Conservation (phyloP, 2,797 vertebrate species). For the Kryptopterus vitreolus region DNA sequence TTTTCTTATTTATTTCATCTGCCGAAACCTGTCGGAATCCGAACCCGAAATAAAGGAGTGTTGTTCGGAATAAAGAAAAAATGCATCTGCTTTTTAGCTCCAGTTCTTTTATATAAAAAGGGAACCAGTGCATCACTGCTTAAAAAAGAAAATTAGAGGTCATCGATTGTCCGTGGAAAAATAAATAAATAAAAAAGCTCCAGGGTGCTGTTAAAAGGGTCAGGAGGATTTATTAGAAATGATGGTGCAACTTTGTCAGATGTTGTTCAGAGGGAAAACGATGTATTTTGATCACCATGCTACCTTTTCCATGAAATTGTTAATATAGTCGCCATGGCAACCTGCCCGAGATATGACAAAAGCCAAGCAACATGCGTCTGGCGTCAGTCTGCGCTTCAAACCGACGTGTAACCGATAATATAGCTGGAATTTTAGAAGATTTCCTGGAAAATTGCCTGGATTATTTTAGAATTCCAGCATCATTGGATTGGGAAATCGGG, state of each 20-base stretch:
- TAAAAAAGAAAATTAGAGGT: conserved; percentile 12
- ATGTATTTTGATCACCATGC: neutral
- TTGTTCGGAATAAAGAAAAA: neutral
- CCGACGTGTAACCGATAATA: neutral
- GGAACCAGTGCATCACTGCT: neutral
- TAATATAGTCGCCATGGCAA: neutral
- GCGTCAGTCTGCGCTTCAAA: neutral
- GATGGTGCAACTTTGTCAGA: conserved; percentile 7
- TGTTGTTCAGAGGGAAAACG: conserved; percentile 1
- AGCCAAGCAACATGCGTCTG: neutral
- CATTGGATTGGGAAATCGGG: too few relatives aligned
- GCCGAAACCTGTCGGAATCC: neutral
- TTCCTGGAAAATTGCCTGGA: too few relatives aligned
- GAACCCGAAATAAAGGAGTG: neutral
- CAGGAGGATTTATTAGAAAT: conserved; percentile 6
- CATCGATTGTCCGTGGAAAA: neutral
- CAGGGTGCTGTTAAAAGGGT: conserved; percentile 17
- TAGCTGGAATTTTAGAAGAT: neutral
- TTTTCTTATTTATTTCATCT: neutral
- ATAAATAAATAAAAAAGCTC: neutral
- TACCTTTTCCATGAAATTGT: neutral
- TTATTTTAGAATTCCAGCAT: too few relatives aligned
- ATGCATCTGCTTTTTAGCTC: neutral
- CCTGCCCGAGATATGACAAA: neutral
- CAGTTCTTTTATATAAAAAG: neutral